A percentile compares a stretch with the other conserved stretches of the same genome.
Conservation (phyloP, 2,797 vertebrate genomes). For the Anguilla anguilla region DNA sequence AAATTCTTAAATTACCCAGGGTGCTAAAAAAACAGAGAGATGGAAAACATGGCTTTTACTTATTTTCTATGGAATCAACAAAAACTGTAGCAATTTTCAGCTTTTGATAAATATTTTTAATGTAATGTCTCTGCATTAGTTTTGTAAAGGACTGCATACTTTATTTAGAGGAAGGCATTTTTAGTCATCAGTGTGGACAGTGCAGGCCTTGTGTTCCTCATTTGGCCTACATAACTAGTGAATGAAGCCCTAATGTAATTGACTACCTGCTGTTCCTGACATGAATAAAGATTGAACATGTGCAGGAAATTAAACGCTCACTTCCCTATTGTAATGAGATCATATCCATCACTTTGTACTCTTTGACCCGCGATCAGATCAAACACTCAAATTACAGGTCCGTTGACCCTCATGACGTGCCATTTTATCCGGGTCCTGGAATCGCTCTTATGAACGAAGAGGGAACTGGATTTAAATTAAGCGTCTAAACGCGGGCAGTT, state of each 20-base stretch:
- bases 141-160: background rate
- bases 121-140: background rate
- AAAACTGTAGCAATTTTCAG: background rate
- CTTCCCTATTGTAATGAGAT: constrained; percentile 64
- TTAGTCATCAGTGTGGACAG: constrained; percentile 41
- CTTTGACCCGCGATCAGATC: constrained; percentile 51
- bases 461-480: constrained; percentile 14
- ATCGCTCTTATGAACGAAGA: background rate
- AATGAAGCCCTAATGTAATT: constrained; percentile 61
- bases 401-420: background rate
- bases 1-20: background rate
- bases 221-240: constrained; percentile 47
- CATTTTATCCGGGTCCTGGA: background rate
- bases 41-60: background rate
- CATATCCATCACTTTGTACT: constrained; percentile 63
- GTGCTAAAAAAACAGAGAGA: background rate
- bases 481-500: background rate
- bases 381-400: background rate
- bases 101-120: background rate
- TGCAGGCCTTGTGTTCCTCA: constrained; percentile 53
- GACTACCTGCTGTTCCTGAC: constrained; percentile 56
- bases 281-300: constrained; percentile 66
- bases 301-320: constrained; percentile 62
- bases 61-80: background rate
- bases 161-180: constrained; percentile 7